phyloP scores from a whole-genome alignment of 1,140 invertebrate species.

The Cherax quadricarinatus region DNA sequence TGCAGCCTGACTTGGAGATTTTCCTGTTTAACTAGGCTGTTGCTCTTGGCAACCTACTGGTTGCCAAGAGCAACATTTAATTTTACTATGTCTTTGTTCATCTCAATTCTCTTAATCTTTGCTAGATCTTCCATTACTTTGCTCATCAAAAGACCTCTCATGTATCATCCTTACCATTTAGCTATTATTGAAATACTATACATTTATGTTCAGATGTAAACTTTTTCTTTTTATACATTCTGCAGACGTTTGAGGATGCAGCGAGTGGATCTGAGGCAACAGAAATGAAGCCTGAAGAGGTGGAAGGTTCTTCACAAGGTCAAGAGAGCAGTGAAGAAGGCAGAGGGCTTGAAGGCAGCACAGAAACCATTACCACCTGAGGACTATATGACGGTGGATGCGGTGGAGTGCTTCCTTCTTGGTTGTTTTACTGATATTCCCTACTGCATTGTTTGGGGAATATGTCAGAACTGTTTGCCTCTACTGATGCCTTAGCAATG shows the following conservation, averaged over 20 bases:
- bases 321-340: constrained; percentile 27
- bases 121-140: too few relatives aligned
- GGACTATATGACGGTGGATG: constrained; percentile 23
- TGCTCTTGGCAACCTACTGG: too few relatives aligned
- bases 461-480: constrained; percentile 28
- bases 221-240: not conserved
- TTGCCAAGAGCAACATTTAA: too few relatives aligned
- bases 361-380: constrained; percentile 50
- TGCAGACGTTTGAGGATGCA: constrained; percentile 47
- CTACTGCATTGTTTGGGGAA: constrained; percentile 42
- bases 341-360: constrained; percentile 25
- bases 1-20: too few relatives aligned
- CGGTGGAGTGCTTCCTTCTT: constrained; percentile 35
- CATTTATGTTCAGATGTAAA: not conserved
- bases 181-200: too few relatives aligned
- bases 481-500: constrained; percentile 33
- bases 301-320: constrained; percentile 14
- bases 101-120: too few relatives aligned
- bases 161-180: too few relatives aligned
- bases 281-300: constrained; percentile 36
- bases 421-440: constrained; percentile 29
- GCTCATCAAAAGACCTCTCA: too few relatives aligned
- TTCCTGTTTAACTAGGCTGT: too few relatives aligned
- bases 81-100: too few relatives aligned
- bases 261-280: constrained; percentile 30